Evolutionary conservation across 2,797 vertebrate genomes (phyloP), one percentile per base, ranked within the genome.

Genomic region (Phoxinus dragarum): DNA sequence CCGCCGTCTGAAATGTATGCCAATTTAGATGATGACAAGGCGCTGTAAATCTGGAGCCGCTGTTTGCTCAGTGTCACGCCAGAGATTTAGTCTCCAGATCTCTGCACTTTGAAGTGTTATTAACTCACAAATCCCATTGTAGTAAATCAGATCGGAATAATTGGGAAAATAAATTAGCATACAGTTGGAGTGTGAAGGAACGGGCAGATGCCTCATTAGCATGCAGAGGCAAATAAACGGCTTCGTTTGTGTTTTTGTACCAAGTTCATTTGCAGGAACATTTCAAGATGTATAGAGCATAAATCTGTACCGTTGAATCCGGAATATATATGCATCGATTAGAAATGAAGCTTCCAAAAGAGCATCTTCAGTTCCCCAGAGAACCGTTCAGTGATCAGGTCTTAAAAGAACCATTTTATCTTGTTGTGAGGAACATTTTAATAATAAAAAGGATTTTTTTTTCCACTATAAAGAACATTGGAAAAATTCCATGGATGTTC

Each of bases 121-220:
- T 89, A 86, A 82, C 81, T 90, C 61, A 52, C 71, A 88, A 90
- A 90, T 84, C 83, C 84, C 73, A 54, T 88, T 77, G 68, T 86
- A 77, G 74, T 82, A 89, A 88, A 90, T 90, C 88, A 90, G 81
- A 88, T 90, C 84, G 81, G 66, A 91, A 89, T 91, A 89, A 89
- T 87, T 82, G 76, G 67, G 27, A 81, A 86, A 74, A 72, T 86
- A 81, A 89, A 89, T 90, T 85, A 80, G 67, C 82, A 75, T 87
- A 68, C 64, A 61, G 72, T 77, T 84, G 81, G 67, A 56, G 74
- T 87, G 67, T 64, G 31, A 64, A 68, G 52, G 75, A 42, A 40
- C 72, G 38, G 84, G 82, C 47, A 61, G 14, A 19, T 75, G 27
- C 84, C 79, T 73, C 66, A 87, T 79, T 83, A 79, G 81, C 72